phyloP scores from a whole-genome alignment of 2,797 vertebrate species.

The Pogoniulus pusillus region DNA sequence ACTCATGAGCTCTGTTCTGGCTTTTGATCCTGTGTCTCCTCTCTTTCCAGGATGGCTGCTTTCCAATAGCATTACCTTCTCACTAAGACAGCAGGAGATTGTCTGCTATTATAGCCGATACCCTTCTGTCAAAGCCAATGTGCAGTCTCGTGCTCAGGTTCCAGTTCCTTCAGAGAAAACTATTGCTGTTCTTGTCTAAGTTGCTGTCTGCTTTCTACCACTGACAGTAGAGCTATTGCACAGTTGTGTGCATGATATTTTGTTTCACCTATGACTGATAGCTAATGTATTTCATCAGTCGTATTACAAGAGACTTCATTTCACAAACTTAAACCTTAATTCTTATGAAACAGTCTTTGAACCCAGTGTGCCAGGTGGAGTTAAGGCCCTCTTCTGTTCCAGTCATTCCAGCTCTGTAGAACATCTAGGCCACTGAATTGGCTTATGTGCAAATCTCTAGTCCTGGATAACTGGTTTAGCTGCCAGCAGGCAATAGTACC shows the following conservation, averaged over 20 bases:
- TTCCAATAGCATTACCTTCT: slow-evolving; percentile 50
- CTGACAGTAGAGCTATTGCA: background rate
- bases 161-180: slow-evolving; percentile 23
- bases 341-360: background rate
- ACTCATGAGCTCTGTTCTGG: slow-evolving; percentile 51
- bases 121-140: slow-evolving; percentile 48
- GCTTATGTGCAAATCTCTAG: background rate
- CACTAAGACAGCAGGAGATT: slow-evolving; percentile 35
- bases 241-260: background rate
- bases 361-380: background rate
- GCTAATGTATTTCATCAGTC: background rate
- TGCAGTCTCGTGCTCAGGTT: slow-evolving; percentile 24
- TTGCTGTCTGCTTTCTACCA: background rate
- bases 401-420: background rate
- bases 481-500: background rate
- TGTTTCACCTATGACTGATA: slow-evolving; percentile 12
- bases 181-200: background rate
- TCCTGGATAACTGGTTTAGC: background rate
- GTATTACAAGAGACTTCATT: background rate
- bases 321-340: background rate
- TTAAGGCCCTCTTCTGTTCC: background rate
- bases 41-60: slow-evolving; percentile 52
- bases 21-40: slow-evolving; percentile 54
- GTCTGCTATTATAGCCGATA: slow-evolving; percentile 32
- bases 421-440: background rate